A percentile compares a stretch with the other conserved stretches of the same genome.
These are phyloP conservation scores for Marasmarcha lunaedactyla DNA, from an alignment of 2,888 invertebrate genomes.

Conservation along the genomic window DNA sequence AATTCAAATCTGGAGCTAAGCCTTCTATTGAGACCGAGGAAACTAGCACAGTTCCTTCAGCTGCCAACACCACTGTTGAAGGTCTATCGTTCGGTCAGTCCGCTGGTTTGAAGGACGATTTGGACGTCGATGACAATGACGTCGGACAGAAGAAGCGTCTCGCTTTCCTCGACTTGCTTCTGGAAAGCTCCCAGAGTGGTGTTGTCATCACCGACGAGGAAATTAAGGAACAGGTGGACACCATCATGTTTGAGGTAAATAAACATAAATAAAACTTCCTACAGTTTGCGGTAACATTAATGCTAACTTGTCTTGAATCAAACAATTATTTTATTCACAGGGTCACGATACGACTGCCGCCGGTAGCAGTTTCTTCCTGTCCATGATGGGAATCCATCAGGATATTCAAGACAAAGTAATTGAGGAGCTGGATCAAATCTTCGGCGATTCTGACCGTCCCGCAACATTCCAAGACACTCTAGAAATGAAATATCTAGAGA, in stretches of 20 bases:
- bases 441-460: slow-evolving; percentile 80
- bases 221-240: slow-evolving; percentile 86
- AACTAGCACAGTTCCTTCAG: slow-evolving; percentile 15
- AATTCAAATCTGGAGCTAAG: slow-evolving; percentile 75
- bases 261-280: slow-evolving; percentile 3
- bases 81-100: slow-evolving; percentile 80
- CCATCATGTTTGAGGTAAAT: slow-evolving; percentile 86
- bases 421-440: slow-evolving; percentile 80
- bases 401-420: slow-evolving; percentile 79
- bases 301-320: not conserved
- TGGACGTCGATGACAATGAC: slow-evolving; percentile 83
- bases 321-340: slow-evolving; percentile 26
- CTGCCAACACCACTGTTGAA: slow-evolving; percentile 61
- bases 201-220: slow-evolving; percentile 80
- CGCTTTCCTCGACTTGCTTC: slow-evolving; percentile 88
- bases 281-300: slow-evolving; percentile 4
- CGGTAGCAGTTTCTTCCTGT: slow-evolving; percentile 85
- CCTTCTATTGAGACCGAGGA: slow-evolving; percentile 32
- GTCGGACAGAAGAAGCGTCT: slow-evolving; percentile 85
- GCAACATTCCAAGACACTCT: slow-evolving; percentile 85
- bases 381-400: slow-evolving; percentile 80
- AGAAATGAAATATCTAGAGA: slow-evolving; percentile 88
- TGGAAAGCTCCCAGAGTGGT: slow-evolving; percentile 82
- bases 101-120: slow-evolving; percentile 80
- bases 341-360: slow-evolving; percentile 88